Conservation (phyloP, 2,888 invertebrate genomes). For the Chloromyia formosa region DNA sequence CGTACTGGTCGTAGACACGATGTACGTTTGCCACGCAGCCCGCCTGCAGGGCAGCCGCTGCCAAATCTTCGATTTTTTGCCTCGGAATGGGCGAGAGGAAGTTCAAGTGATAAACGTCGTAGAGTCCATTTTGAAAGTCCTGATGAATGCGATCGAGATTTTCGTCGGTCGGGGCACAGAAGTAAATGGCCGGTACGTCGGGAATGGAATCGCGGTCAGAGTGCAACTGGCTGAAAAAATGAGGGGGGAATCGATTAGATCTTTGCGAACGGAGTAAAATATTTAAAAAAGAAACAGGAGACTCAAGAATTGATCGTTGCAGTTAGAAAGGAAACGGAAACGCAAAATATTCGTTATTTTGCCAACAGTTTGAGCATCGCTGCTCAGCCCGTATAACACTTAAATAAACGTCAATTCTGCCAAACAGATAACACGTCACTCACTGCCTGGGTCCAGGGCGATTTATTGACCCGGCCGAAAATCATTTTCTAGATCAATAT, state of each 20-base stretch:
- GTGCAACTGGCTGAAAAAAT: conserved; percentile 76
- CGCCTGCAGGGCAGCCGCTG: conserved; percentile 88
- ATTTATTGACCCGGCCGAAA: too few relatives aligned
- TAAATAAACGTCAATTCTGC: neutral
- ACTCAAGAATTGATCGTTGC: neutral
- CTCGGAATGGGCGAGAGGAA: conserved; percentile 95
- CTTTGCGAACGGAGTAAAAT: neutral
- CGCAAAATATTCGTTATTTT: neutral
- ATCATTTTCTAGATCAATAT: too few relatives aligned
- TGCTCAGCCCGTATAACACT: neutral
- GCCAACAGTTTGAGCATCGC: neutral
- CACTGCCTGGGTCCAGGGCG: too few relatives aligned
- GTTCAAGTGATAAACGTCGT: conserved; percentile 95
- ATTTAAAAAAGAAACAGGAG: neutral
- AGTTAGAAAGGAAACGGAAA: neutral
- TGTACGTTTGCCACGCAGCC: conserved; percentile 92
- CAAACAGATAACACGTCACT: neutral
- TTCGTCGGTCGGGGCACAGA: conserved; percentile 95
- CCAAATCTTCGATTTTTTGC: conserved; percentile 93
- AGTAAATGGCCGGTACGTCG: conserved; percentile 98
- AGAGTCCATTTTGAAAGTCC: conserved; percentile 86
- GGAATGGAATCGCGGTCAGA: conserved; percentile 92
- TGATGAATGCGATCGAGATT: conserved; percentile 94
- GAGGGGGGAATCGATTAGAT: neutral
- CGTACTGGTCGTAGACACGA: conserved; percentile 97